Evolutionary conservation across 2,113 vertebrate species (phyloP).

Genomic region (Ibidorhyncha struthersii): DNA sequence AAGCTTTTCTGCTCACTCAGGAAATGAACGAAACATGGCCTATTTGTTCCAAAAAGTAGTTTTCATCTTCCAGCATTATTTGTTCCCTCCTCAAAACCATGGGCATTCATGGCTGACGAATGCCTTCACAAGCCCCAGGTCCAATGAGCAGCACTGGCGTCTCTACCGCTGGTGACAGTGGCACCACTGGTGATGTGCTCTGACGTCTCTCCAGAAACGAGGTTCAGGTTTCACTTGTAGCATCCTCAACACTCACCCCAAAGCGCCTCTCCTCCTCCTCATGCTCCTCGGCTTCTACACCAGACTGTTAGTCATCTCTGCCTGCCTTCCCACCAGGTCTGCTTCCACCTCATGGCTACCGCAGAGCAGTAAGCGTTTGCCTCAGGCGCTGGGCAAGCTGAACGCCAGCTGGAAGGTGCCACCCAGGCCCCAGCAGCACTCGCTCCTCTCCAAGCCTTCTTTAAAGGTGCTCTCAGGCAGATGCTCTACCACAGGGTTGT

Average conservation of each 20-base stretch:
- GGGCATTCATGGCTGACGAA: no score
- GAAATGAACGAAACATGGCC: neutral
- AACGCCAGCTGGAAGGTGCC: neutral
- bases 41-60: neutral
- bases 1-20: neutral
- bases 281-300: neutral
- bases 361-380: rapidly evolving
- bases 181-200: rapidly evolving
- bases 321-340: neutral
- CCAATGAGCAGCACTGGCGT: rapidly evolving
- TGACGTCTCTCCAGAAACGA: neutral
- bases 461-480: neutral
- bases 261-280: neutral
- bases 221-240: neutral
- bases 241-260: neutral
- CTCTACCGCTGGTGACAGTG: rapidly evolving
- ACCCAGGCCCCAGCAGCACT: neutral
- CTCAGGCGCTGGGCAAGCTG: rapidly evolving
- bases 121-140: neutral
- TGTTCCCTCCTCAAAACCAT: neutral
- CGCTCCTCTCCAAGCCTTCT: neutral
- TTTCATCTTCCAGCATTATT: neutral
- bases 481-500: neutral
- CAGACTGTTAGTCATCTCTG: neutral
- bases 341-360: neutral